phyloP scores from a whole-genome alignment of 2,113 vertebrate species.

The Lophura nycthemera region DNA sequence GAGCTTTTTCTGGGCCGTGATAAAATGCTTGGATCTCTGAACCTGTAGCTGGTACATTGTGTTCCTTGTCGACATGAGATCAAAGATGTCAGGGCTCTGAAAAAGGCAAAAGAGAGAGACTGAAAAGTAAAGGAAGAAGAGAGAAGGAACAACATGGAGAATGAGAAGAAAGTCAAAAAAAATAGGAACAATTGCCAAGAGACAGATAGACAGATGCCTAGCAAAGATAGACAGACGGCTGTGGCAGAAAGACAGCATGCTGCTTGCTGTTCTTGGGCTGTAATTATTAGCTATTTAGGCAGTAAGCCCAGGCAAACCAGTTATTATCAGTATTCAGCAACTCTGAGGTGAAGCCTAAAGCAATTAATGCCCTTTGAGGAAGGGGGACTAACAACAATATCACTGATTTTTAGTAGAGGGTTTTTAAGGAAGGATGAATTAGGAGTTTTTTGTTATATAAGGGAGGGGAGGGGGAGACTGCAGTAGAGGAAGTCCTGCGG shows the following conservation, averaged over 20 bases:
- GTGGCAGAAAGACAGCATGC: conserved; percentile 43
- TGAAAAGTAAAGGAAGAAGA: background rate
- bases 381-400: background rate
- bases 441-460: background rate
- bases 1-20: background rate
- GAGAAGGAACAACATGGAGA: background rate
- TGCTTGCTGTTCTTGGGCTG: conserved; percentile 57
- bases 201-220: conserved; percentile 56
- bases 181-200: conserved; percentile 43
- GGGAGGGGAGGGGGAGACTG: background rate
- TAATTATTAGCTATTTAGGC: conserved; percentile 70
- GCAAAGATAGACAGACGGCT: conserved; percentile 60
- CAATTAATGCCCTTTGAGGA: conserved; percentile 41
- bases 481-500: fast-evolving
- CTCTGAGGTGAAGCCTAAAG: conserved; percentile 46
- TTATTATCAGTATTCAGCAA: conserved; percentile 67
- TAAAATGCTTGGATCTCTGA: conserved; percentile 23
- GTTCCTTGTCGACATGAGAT: background rate
- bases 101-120: background rate
- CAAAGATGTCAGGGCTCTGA: conserved; percentile 1
- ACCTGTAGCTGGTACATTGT: background rate
- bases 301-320: conserved; percentile 41
- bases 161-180: background rate
- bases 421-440: background rate
- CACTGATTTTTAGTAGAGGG: conserved; percentile 16